These are phyloP conservation scores for Solenodon paradoxus DNA, from an alignment of 2,113 vertebrate genomes.

Conservation along the genomic window DNA sequence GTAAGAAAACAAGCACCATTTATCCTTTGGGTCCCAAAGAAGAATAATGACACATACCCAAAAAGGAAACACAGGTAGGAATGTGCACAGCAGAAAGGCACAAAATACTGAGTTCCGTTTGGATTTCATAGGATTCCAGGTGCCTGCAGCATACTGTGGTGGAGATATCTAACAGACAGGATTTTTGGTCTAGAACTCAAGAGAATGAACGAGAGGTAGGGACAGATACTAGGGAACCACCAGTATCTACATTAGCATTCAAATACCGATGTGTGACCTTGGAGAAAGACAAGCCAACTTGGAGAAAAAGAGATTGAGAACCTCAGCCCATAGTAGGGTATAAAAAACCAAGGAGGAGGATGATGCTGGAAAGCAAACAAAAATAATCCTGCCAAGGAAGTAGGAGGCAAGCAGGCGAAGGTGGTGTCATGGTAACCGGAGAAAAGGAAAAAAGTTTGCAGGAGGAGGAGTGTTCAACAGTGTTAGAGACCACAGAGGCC, in stretches of 20 bases:
- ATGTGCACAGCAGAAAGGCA: background rate
- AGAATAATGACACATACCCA: background rate
- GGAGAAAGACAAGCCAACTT: background rate
- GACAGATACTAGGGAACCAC: background rate
- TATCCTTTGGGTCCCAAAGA: background rate
- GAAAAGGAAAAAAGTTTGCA: background rate
- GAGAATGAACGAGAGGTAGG: background rate
- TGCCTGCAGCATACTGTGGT: background rate
- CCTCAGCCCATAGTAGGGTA: background rate
- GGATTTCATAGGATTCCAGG: background rate
- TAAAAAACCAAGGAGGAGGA: background rate
- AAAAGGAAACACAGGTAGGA: background rate
- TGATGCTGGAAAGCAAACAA: background rate
- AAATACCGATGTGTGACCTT: background rate
- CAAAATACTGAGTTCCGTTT: background rate
- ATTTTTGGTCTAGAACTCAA: background rate
- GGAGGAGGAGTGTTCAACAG: background rate
- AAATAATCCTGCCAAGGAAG: background rate
- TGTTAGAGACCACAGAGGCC: background rate
- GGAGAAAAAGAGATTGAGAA: background rate
- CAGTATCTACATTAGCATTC: background rate
- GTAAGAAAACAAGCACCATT: background rate
- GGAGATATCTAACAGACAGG: background rate
- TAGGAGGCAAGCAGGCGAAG: background rate
- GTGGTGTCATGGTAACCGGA: conserved; percentile 24